Evolutionary conservation across 1,140 invertebrate species (phyloP).

Genomic region (Drosophila melanica): DNA sequence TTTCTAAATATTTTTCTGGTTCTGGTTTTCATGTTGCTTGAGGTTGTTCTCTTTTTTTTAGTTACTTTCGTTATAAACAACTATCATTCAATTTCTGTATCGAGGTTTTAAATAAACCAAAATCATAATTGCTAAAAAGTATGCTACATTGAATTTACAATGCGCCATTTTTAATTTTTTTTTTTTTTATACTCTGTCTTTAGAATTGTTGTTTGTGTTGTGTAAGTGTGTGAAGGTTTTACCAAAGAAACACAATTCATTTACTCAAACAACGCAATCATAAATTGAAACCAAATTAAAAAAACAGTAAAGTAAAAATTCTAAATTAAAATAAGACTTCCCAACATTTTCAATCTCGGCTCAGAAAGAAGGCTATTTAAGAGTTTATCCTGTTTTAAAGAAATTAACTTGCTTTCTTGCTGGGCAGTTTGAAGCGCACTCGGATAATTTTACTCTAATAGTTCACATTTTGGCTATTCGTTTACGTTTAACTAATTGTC

Average conservation of each 20-base stretch:
- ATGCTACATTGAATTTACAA: constrained; percentile 51
- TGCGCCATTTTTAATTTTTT: constrained; percentile 40
- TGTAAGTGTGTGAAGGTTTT: constrained; percentile 49
- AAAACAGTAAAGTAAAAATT: constrained; percentile 47
- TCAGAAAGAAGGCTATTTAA: too few species aligned
- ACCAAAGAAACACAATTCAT: constrained; percentile 54
- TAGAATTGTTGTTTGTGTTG: constrained; percentile 63
- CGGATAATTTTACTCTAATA: neutral
- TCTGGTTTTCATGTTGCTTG: constrained; percentile 26
- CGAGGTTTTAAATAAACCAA: constrained; percentile 11
- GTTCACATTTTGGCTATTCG: neutral
- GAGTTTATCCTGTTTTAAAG: neutral
- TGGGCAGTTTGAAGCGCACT: neutral
- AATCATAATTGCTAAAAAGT: constrained; percentile 33
- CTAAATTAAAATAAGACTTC: constrained; percentile 21
- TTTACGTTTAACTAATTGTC: constrained; percentile 53
- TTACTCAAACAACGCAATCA: constrained; percentile 56
- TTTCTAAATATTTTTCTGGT: constrained; percentile 23
- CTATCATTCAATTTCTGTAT: constrained; percentile 17
- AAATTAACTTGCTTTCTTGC: constrained; percentile 3
- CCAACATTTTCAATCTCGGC: constrained; percentile 43
- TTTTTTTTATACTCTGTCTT: constrained; percentile 31
- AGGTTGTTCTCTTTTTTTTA: constrained; percentile 14
- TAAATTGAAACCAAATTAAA: constrained; percentile 28
- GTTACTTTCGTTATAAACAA: constrained; percentile 28